Percentiles rank a stretch among this genome's conserved stretches.
Evolutionary conservation across 2,797 vertebrate genomes (phyloP).

Genomic region (Sebastolobus altivelis): DNA sequence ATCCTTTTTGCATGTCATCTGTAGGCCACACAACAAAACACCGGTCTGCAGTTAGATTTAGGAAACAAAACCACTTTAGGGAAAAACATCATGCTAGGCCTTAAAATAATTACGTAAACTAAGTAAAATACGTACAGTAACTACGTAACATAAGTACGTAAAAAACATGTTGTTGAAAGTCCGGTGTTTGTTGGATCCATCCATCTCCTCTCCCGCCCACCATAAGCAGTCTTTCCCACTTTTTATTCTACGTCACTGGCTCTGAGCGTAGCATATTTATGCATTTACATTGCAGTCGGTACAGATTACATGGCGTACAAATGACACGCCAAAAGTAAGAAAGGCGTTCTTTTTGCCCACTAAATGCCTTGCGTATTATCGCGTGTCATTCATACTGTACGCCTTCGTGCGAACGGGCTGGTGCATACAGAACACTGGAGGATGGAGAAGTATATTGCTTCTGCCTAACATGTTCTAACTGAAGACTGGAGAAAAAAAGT

Average conservation of each 20-base stretch:
- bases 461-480: not conserved
- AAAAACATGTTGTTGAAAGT: no score
- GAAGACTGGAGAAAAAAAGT: not conserved
- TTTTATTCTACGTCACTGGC: no score
- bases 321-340: fast-evolving
- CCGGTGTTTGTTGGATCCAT: no score
- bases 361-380: not conserved
- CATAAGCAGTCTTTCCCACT: fast-evolving
- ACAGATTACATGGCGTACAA: not conserved
- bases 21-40: not conserved
- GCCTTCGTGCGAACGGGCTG: not conserved
- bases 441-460: not conserved
- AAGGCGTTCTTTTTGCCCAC: not conserved
- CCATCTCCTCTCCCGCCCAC: fast-evolving
- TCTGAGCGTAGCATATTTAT: no score
- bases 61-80: not conserved
- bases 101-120: no score
- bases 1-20: not conserved
- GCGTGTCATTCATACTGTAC: not conserved
- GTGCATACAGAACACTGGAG: constrained; percentile 7
- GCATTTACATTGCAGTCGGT: no score
- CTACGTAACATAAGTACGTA: no score
- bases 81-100: no score
- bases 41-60: not conserved
- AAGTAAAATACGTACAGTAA: not conserved